phyloP scores from a whole-genome alignment of 2,888 invertebrate genomes.

The Iphiclides podalirius region DNA sequence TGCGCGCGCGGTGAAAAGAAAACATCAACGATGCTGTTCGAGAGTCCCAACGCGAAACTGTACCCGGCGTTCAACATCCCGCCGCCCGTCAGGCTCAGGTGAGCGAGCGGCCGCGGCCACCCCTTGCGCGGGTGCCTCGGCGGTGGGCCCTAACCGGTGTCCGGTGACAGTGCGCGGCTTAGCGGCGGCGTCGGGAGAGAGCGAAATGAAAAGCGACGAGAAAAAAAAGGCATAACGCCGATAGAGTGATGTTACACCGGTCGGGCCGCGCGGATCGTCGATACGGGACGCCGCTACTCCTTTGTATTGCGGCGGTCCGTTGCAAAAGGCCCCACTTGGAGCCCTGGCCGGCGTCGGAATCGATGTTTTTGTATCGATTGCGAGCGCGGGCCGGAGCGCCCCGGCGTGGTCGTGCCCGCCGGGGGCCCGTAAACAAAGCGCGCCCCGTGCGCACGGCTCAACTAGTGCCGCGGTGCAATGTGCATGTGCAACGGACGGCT shows the following conservation, averaged over 20 bases:
- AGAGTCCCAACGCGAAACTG: slow-evolving; percentile 86
- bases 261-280: slow-evolving; percentile 34
- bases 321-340: no score
- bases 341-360: background rate
- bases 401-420: background rate
- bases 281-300: slow-evolving; percentile 37
- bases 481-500: background rate
- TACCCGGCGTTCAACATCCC: slow-evolving; percentile 85
- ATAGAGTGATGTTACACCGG: slow-evolving; percentile 53
- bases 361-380: slow-evolving; percentile 21
- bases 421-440: background rate
- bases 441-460: no score
- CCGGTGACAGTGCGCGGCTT: slow-evolving; percentile 51
- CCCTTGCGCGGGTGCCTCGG: slow-evolving; percentile 15
- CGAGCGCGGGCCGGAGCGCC: background rate
- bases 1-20: slow-evolving; percentile 65
- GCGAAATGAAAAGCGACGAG: no score
- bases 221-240: slow-evolving; percentile 51
- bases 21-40: slow-evolving; percentile 83
- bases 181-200: slow-evolving; percentile 54
- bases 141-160: slow-evolving; percentile 24
- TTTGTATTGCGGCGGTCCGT: no score
- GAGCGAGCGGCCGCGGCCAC: slow-evolving; percentile 40
- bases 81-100: slow-evolving; percentile 83
- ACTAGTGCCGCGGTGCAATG: background rate